Conservation (phyloP, 2,113 vertebrate species). For the human region GRCh38 chr4:170957001-170957500, state of each 20-base stretch:
- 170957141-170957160: neutral
- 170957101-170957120: neutral
- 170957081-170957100: neutral
- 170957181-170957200: neutral
- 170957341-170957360: neutral
- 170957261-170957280: neutral
- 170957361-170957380: neutral
- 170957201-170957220: neutral
- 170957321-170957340: neutral
- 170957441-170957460: neutral
- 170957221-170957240: accelerated
- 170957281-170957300: neutral
- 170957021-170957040: neutral
- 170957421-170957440: neutral
- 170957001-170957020: neutral
- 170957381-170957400: neutral
- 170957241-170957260: neutral
- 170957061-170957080: neutral
- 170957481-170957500: neutral
- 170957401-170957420: neutral
- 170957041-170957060: neutral
- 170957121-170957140: neutral
- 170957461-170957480: neutral
- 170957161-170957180: neutral
- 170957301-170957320: neutral